These are phyloP conservation scores for Sminthopsis crassicaudata DNA, from an alignment of 2,113 vertebrate genomes.

Conservation along the genomic window DNA sequence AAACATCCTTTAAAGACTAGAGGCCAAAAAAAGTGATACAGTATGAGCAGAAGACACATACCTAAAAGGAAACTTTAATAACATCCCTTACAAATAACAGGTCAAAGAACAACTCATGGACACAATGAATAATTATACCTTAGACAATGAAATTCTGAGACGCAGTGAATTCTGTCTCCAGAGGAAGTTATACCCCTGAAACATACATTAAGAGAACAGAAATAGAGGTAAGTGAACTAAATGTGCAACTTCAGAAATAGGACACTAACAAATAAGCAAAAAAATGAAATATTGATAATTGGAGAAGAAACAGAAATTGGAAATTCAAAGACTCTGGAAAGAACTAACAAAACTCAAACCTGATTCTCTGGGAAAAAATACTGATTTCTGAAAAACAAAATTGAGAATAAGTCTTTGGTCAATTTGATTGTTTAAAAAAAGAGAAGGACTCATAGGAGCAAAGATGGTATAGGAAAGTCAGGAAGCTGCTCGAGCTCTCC, in stretches of 20 bases:
- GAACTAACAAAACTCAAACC: background rate
- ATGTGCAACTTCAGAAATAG: background rate
- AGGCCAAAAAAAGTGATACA: too few species aligned
- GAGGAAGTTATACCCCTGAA: background rate
- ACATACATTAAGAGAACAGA: background rate
- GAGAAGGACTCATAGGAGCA: too few species aligned
- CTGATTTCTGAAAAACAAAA: background rate
- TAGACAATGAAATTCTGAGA: background rate
- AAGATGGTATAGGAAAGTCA: too few species aligned
- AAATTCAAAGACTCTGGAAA: background rate
- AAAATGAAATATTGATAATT: background rate
- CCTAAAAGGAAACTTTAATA: too few species aligned
- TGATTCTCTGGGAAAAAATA: background rate
- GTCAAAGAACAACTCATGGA: too few species aligned
- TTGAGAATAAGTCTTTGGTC: background rate
- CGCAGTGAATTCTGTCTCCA: background rate
- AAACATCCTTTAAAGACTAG: too few species aligned
- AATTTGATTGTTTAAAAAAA: background rate
- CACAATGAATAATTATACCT: background rate
- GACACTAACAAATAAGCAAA: background rate
- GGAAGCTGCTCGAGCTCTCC: too few species aligned
- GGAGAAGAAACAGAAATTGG: background rate
- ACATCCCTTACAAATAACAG: too few species aligned
- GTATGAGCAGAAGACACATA: too few species aligned
- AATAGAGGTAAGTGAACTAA: background rate